Conservation (phyloP, 2,797 vertebrate genomes). For the Meda fulgida region DNA sequence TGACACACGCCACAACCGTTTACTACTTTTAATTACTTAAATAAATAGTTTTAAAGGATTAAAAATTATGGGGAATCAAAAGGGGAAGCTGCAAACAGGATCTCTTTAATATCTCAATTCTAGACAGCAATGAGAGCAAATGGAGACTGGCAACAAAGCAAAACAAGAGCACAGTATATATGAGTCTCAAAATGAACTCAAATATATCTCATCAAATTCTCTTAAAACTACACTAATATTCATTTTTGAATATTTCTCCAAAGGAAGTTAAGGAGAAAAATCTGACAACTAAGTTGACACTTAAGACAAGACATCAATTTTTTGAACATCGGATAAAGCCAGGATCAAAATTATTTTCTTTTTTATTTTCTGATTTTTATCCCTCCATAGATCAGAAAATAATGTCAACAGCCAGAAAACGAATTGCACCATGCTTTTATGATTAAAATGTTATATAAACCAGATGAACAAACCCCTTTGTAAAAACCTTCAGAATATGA, state of each 20-base stretch:
- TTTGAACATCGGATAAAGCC: neutral
- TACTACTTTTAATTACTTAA: conserved; percentile 41
- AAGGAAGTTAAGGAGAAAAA: no score
- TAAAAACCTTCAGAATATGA: neutral
- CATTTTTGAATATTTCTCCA: no score
- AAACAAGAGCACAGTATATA: neutral
- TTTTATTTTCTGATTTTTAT: neutral
- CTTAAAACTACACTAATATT: no score
- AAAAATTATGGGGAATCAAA: conserved; percentile 2
- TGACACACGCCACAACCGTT: conserved; percentile 45
- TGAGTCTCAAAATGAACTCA: neutral
- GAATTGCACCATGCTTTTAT: neutral
- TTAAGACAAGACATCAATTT: no score
- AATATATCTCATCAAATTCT: no score
- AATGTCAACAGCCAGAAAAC: neutral
- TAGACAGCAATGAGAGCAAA: neutral
- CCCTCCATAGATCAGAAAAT: neutral
- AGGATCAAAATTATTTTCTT: neutral
- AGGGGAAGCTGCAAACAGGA: neutral
- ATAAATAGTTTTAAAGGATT: conserved; percentile 33
- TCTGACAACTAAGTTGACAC: no score
- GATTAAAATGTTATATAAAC: neutral
- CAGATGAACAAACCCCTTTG: neutral
- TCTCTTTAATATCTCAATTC: neutral
- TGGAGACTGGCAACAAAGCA: neutral